phyloP scores from a whole-genome alignment of 2,113 vertebrate genomes.

The Neotragus pygmaeus region DNA sequence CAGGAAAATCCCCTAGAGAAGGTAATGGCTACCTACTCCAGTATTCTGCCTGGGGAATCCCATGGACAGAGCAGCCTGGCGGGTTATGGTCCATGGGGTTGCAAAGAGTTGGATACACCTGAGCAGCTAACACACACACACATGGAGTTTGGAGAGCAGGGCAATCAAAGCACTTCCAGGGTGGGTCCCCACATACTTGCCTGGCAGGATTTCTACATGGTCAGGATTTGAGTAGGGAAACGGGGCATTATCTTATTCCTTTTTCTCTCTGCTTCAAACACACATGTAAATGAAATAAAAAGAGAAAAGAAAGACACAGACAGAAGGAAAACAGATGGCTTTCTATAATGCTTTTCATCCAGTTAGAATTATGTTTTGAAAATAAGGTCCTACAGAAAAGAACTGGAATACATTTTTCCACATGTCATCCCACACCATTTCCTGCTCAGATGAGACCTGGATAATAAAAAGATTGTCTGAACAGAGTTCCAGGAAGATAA shows the following conservation, averaged over 20 bases:
- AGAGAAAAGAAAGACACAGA: conserved; percentile 31
- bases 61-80: background rate
- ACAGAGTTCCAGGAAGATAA: background rate
- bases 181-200: background rate
- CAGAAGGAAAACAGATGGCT: conserved; percentile 53
- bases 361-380: conserved; percentile 40
- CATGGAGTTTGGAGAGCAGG: background rate
- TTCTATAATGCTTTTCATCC: conserved; percentile 40
- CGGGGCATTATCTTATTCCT: background rate
- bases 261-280: background rate
- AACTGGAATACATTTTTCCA: background rate
- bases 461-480: background rate
- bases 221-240: background rate
- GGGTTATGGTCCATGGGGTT: background rate
- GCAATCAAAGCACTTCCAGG: background rate
- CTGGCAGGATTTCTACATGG: background rate
- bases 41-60: background rate
- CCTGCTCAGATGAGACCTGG: background rate
- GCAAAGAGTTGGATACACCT: background rate
- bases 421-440: background rate
- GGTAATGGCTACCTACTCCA: background rate
- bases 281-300: conserved; percentile 22
- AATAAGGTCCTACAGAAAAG: conserved; percentile 25
- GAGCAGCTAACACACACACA: background rate
- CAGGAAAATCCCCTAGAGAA: background rate